Conservation (phyloP, 2,113 vertebrate genomes). For the Ochotona curzoniae region DNA sequence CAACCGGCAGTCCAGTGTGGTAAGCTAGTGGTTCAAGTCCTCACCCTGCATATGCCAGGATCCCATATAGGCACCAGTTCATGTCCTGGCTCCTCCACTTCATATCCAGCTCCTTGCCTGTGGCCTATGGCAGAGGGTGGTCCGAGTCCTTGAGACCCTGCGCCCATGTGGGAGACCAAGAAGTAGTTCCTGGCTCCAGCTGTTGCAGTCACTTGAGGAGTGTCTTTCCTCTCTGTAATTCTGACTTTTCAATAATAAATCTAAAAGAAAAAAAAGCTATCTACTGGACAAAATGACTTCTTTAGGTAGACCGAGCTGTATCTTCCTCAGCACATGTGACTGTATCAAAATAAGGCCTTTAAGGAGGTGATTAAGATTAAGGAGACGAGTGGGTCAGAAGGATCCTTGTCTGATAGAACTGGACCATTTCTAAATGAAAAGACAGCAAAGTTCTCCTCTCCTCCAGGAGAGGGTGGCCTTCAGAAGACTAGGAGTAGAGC, state of each 20-base stretch:
- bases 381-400: neutral
- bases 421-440: neutral
- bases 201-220: too few relatives aligned
- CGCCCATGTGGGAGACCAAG: too few relatives aligned
- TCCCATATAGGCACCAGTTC: too few relatives aligned
- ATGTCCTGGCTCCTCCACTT: too few relatives aligned
- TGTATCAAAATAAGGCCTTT: neutral
- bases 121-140: too few relatives aligned
- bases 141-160: too few relatives aligned
- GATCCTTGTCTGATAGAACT: neutral
- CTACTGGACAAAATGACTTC: conserved; percentile 1
- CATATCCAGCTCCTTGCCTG: too few relatives aligned
- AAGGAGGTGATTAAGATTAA: neutral
- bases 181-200: too few relatives aligned
- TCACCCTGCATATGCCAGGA: too few relatives aligned
- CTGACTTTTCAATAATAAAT: too few relatives aligned
- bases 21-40: too few relatives aligned
- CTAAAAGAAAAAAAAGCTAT: neutral
- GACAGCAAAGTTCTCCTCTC: neutral
- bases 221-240: too few relatives aligned
- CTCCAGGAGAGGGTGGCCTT: neutral
- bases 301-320: neutral
- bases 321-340: neutral
- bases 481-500: neutral
- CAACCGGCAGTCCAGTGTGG: neutral